A percentile compares a stretch with the other conserved stretches of the same genome.
Evolutionary conservation across 2,888 invertebrate species (phyloP).

Genomic region (Agonum fuliginosum): DNA sequence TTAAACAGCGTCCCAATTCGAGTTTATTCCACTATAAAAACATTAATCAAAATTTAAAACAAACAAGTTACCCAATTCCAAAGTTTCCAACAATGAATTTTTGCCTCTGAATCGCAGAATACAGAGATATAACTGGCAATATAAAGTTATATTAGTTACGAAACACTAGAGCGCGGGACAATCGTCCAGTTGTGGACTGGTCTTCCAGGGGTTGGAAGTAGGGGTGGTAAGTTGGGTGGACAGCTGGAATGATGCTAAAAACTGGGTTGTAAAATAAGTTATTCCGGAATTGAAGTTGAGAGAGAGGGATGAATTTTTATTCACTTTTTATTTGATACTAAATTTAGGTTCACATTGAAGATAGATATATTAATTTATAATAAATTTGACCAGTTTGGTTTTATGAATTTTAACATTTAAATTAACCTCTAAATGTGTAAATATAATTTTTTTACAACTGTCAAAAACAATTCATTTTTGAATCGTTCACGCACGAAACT

Average conservation of each 20-base stretch:
- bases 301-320: not conserved
- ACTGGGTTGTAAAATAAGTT: slow-evolving; percentile 1
- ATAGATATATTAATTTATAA: too few relatives aligned
- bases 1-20: not conserved
- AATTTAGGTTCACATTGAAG: too few relatives aligned
- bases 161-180: slow-evolving; percentile 37
- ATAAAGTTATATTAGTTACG: slow-evolving; percentile 58
- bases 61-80: slow-evolving; percentile 30
- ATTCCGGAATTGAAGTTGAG: not conserved
- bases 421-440: too few relatives aligned
- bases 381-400: too few relatives aligned
- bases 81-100: slow-evolving; percentile 5
- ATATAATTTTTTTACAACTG: too few relatives aligned
- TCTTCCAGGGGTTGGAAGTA: not conserved
- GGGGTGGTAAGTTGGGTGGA: slow-evolving; percentile 2
- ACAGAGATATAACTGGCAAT: slow-evolving; percentile 51
- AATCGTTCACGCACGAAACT: too few relatives aligned
- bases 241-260: slow-evolving; percentile 16
- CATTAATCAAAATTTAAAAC: slow-evolving; percentile 45
- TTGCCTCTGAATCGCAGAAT: not conserved
- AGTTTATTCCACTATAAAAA: slow-evolving; percentile 29
- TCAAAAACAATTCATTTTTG: too few relatives aligned
- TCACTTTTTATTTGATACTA: too few relatives aligned
- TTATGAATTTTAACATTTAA: too few relatives aligned
- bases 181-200: slow-evolving; percentile 13